phyloP scores from a whole-genome alignment of 2,113 vertebrate genomes.

The Gobius niger region DNA sequence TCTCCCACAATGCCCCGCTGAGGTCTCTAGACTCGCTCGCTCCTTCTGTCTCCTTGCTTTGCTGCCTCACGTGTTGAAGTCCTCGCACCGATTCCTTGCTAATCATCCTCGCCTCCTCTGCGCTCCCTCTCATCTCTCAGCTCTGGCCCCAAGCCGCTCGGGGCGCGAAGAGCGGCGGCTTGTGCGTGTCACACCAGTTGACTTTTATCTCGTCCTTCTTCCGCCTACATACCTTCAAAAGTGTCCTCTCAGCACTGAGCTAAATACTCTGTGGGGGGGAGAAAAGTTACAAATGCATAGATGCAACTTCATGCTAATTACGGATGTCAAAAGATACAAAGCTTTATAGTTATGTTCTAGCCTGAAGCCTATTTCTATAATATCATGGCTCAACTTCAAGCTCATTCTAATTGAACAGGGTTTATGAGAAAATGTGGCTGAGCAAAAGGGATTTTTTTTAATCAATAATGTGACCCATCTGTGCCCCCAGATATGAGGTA shows the following conservation, averaged over 20 bases:
- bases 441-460: no score
- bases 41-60: conserved; percentile 6
- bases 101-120: conserved; percentile 38
- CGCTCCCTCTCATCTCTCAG: conserved; percentile 28
- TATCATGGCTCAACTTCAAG: no score
- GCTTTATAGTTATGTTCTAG: no score
- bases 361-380: no score
- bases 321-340: not conserved
- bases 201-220: conserved; percentile 18
- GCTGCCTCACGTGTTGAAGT: conserved; percentile 17
- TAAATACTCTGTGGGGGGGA: not conserved
- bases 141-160: conserved; percentile 30
- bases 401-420: no score
- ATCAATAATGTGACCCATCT: no score
- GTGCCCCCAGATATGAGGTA: no score
- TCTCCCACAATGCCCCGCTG: conserved; percentile 36
- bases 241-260: not conserved
- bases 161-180: conserved; percentile 21
- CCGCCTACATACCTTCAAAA: conserved; percentile 9
- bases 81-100: conserved; percentile 30
- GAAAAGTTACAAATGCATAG: no score
- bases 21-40: conserved; percentile 33
- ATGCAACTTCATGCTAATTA: not conserved
- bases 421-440: no score
- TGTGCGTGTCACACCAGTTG: conserved; percentile 30